A percentile compares a stretch with the other conserved stretches of the same genome.
Evolutionary conservation across 2,888 invertebrate species (phyloP).

Genomic region (Apotomis betuletana): DNA sequence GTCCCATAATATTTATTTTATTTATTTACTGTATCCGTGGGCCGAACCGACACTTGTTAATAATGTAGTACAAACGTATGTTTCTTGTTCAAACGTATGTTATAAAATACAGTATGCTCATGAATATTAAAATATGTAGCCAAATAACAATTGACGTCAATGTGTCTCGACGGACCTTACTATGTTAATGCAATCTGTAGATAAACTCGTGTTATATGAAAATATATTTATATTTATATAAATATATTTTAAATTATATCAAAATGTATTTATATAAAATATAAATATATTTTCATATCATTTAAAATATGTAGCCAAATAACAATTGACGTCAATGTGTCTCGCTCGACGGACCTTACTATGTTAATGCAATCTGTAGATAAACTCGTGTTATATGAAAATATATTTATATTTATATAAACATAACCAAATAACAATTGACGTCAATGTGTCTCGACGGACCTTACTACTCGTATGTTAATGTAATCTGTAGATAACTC

Average conservation of each 20-base stretch:
- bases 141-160: slow-evolving; percentile 31
- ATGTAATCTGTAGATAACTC: slow-evolving; percentile 16
- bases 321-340: slow-evolving; percentile 31
- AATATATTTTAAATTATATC: no score
- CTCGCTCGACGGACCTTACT: slow-evolving; percentile 10
- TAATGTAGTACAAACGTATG: neutral
- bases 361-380: slow-evolving; percentile 14
- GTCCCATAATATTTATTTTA: no score
- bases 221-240: neutral
- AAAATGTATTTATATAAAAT: no score
- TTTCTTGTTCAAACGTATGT: neutral
- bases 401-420: neutral
- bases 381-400: slow-evolving; percentile 9
- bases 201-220: slow-evolving; percentile 9
- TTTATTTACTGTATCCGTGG: no score
- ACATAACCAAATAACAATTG: slow-evolving; percentile 28
- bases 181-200: slow-evolving; percentile 14
- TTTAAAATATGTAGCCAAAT: slow-evolving; percentile 17
- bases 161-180: slow-evolving; percentile 16
- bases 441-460: slow-evolving; percentile 25
- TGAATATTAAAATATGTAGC: slow-evolving; percentile 22
- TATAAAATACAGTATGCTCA: neutral
- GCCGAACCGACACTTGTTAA: neutral
- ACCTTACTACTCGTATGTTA: slow-evolving; percentile 14
- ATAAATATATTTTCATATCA: no score